Conservation (phyloP, 1,140 invertebrate genomes). For the Muscidifurax raptorellus region DNA sequence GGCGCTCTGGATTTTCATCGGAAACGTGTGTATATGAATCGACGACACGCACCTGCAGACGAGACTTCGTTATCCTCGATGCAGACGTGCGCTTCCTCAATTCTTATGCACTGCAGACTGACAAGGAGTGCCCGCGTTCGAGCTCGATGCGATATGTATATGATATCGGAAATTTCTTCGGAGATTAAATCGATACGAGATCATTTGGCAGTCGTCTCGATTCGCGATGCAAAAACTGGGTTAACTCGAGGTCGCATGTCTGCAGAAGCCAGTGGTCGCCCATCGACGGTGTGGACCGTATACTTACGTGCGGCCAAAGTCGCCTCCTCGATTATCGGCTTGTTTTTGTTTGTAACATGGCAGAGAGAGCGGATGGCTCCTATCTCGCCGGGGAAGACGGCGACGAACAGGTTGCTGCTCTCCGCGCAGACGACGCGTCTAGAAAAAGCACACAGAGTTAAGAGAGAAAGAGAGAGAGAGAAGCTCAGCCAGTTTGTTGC, state of each 20-base stretch:
- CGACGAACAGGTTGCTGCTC: conserved; percentile 44
- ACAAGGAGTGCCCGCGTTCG: too few relatives aligned
- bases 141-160: too few relatives aligned
- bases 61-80: neutral
- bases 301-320: too few relatives aligned
- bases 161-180: too few relatives aligned
- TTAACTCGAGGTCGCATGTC: neutral
- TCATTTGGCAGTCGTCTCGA: too few relatives aligned
- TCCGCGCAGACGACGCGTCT: conserved; percentile 42
- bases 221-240: too few relatives aligned
- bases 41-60: too few relatives aligned
- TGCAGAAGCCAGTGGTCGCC: too few relatives aligned
- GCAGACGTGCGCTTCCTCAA: neutral
- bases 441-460: conserved; percentile 24
- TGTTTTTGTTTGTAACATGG: conserved; percentile 27
- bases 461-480: conserved; percentile 7
- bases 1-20: too few relatives aligned
- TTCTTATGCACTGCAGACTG: neutral
- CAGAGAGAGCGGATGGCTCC: neutral
- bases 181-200: too few relatives aligned
- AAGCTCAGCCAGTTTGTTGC: conserved; percentile 49
- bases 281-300: too few relatives aligned
- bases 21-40: too few relatives aligned
- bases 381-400: conserved; percentile 7
- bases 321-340: conserved; percentile 4